These are phyloP conservation scores for Theretra japonica DNA, from an alignment of 2,888 invertebrate genomes.

Conservation along the genomic window DNA sequence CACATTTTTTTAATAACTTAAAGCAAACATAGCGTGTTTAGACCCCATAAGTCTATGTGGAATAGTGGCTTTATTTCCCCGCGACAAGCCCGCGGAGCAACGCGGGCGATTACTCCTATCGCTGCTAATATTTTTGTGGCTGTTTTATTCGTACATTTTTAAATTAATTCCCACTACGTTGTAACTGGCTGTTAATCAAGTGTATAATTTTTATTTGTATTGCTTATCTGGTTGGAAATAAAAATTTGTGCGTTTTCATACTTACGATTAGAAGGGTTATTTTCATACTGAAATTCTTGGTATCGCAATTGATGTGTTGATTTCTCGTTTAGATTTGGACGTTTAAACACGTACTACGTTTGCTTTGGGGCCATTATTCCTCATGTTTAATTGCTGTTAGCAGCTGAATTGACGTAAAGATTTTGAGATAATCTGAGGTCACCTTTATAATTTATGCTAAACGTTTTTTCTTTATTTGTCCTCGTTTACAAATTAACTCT, in stretches of 20 bases:
- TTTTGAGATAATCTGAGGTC: not conserved
- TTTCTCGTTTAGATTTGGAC: not conserved
- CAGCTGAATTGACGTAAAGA: not conserved
- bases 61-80: slow-evolving; percentile 22
- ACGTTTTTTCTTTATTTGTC: not conserved
- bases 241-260: not conserved
- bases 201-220: slow-evolving; percentile 5
- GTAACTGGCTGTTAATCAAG: slow-evolving; percentile 13
- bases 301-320: not conserved
- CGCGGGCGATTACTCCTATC: not conserved
- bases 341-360: not conserved
- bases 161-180: not conserved
- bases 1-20: slow-evolving; percentile 5
- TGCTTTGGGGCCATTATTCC: not conserved
- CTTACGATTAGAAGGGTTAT: not conserved
- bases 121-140: slow-evolving; percentile 12
- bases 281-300: not conserved
- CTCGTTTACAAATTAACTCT: not conserved
- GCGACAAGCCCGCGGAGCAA: slow-evolving; percentile 13
- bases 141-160: not conserved
- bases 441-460: not conserved
- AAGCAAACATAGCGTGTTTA: slow-evolving; percentile 20
- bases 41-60: slow-evolving; percentile 2
- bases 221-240: slow-evolving; percentile 2
- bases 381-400: not conserved